phyloP scores from a whole-genome alignment of 2,113 vertebrate genomes.

The Gadus chalcogrammus region DNA sequence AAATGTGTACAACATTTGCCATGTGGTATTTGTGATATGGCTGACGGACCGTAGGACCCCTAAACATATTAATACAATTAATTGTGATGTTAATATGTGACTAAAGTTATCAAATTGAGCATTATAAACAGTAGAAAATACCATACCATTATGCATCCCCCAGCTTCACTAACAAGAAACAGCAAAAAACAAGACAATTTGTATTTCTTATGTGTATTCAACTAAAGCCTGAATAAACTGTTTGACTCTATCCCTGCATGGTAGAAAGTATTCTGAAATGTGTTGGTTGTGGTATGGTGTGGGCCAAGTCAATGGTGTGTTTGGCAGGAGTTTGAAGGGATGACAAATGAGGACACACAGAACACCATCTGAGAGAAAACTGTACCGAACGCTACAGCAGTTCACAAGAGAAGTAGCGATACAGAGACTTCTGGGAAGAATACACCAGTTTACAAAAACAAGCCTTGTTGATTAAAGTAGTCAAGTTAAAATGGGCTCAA shows the following conservation, averaged over 20 bases:
- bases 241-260: slow-evolving; percentile 7
- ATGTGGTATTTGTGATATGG: too few relatives aligned
- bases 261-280: slow-evolving; percentile 36
- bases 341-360: slow-evolving; percentile 56
- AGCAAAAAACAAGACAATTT: neutral
- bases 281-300: slow-evolving; percentile 38
- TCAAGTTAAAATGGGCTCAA: neutral
- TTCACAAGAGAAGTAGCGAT: slow-evolving; percentile 30
- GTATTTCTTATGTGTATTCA: neutral
- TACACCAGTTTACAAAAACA: slow-evolving; percentile 13
- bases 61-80: too few relatives aligned
- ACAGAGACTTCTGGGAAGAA: slow-evolving; percentile 35
- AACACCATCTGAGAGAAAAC: slow-evolving; percentile 40
- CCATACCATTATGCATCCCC: too few relatives aligned
- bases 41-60: too few relatives aligned
- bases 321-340: slow-evolving; percentile 58
- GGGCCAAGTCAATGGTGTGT: slow-evolving; percentile 22
- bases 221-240: neutral
- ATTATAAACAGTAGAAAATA: too few relatives aligned
- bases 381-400: slow-evolving; percentile 26
- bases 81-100: too few relatives aligned
- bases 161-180: too few relatives aligned
- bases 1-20: too few relatives aligned
- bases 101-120: too few relatives aligned
- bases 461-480: neutral